Percentiles rank a stretch among this genome's conserved stretches.
phyloP scores from a whole-genome alignment of 2,797 vertebrate genomes.

The Gymnothorax reevesii region DNA sequence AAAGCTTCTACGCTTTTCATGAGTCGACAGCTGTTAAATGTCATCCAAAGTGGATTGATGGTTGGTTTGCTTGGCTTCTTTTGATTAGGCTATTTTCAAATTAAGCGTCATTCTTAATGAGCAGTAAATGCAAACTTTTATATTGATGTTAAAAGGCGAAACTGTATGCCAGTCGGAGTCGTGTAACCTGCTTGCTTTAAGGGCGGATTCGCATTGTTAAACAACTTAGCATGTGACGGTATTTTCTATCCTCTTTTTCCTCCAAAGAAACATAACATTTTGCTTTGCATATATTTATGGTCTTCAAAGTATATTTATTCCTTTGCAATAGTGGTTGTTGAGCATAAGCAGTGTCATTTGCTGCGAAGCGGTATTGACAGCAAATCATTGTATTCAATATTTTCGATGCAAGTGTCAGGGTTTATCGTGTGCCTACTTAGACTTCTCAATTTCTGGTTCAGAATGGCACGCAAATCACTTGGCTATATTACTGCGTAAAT shows the following conservation, averaged over 20 bases:
- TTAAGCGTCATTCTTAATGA: neutral
- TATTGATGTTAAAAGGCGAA: neutral
- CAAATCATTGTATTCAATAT: neutral
- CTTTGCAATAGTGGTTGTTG: neutral
- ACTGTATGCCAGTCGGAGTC: neutral
- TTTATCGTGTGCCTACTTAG: neutral
- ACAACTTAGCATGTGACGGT: neutral
- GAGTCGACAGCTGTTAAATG: neutral
- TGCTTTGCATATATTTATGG: neutral
- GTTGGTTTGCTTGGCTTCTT: neutral
- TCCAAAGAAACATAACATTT: neutral
- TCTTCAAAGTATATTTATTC: neutral
- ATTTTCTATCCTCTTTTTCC: neutral
- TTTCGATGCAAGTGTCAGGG: neutral
- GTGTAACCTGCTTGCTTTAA: conserved; percentile 26
- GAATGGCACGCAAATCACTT: neutral
- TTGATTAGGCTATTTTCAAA: neutral
- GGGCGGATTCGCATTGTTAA: neutral
- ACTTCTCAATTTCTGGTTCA: neutral
- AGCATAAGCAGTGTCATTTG: neutral
- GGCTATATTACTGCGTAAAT: neutral
- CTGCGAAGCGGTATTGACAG: neutral
- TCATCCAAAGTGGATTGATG: neutral
- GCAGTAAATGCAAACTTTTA: neutral
- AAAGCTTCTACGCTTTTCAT: neutral